These are phyloP conservation scores for Borostomias antarcticus DNA, from an alignment of 2,797 vertebrate species.

Conservation along the genomic window DNA sequence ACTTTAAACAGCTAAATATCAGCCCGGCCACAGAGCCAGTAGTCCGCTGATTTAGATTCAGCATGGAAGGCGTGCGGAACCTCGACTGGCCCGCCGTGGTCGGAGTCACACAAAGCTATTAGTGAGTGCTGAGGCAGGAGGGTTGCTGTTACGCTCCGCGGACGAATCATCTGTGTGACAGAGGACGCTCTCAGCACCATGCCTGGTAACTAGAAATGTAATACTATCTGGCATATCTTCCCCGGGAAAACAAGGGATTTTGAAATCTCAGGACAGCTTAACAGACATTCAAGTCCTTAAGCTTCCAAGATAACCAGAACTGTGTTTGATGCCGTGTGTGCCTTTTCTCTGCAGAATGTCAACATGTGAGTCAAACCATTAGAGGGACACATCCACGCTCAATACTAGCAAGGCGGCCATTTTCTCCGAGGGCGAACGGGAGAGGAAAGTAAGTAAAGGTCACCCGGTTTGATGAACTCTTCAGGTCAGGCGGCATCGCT, in stretches of 20 bases:
- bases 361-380: not conserved
- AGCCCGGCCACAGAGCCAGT: not conserved
- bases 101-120: not conserved
- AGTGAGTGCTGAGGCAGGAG: not conserved
- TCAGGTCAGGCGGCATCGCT: conserved; percentile 58
- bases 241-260: not conserved
- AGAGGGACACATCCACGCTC: too few relatives aligned
- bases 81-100: not conserved
- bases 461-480: conserved; percentile 68
- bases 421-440: conserved; percentile 40
- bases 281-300: not conserved
- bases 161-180: too few relatives aligned
- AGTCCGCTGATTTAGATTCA: not conserved
- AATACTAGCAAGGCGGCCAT: too few relatives aligned
- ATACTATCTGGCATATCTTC: not conserved
- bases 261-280: not conserved
- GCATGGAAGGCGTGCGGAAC: too few relatives aligned
- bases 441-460: conserved; percentile 52
- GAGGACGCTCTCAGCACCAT: not conserved
- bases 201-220: not conserved
- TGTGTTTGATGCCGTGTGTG: too few relatives aligned
- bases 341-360: too few relatives aligned
- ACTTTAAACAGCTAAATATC: not conserved
- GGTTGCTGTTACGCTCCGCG: too few relatives aligned
- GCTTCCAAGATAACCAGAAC: not conserved